Base-by-base conservation (phyloP, 1,140 invertebrate species). In the Euglossa dilemma region DNA sequence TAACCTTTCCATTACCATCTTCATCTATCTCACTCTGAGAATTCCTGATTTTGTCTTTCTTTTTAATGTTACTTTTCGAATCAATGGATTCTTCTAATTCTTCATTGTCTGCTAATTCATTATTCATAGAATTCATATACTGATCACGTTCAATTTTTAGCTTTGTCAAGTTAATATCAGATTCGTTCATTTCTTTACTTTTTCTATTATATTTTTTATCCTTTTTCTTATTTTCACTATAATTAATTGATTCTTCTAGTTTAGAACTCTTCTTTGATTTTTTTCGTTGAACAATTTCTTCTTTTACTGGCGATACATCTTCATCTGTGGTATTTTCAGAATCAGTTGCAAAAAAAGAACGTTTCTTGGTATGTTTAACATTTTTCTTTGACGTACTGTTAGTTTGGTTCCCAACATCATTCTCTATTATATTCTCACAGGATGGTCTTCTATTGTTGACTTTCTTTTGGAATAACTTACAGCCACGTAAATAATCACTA, bases 401-500 rank as follows among this genome's bases (percentile, higher is more conserved):
- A 36, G 18, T 14, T n/a, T 20, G 18, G 23, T 23, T 67, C 3
- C 66, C 25, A 25, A 28, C 18, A 16, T 80, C 52, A 57, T 43
- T 75, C 56, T 75, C 6, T 28, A 54, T 45, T 18, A n/a, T 36
- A 45, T 57, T 36, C 18, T 43, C 18, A 20, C 9, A 12, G 25
- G 74, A 43, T 52, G 5, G 25, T 56, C 16, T 28, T 23, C 7
- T 52, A 1, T 16, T 75, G 16, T 47, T 70, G n/a, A 12, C 3
- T 20, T 6, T 74, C 0, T 59, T 78, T 8, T 67, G 47, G 25
- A 45, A 23, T 28, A 85, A 43, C 84, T 56, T 85, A 64, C 90
- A 92, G 0, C 88, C 89, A 77, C 64, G 69, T 25, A 87, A 84
- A 71, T 92, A 92, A 59, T 92, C 75, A 18, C 91, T 91, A 52